Conservation (phyloP, 37 sponge, comb jelly and placozoan species). For the Chondrosia reniformis region DNA sequence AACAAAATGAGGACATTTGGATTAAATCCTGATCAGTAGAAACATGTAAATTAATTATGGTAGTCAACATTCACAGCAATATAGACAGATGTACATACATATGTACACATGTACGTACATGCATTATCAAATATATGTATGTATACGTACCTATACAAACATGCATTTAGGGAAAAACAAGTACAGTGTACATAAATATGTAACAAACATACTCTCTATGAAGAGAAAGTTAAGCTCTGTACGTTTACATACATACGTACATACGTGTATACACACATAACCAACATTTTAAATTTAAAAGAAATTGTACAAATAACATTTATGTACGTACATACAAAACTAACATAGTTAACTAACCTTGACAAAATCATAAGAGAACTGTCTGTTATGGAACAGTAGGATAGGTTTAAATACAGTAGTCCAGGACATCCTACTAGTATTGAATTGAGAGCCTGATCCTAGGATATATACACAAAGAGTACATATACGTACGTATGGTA, state of each 20-base stretch:
- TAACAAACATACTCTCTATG: neutral
- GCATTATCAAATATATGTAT: neutral
- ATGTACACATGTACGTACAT: neutral
- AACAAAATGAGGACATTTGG: too few species aligned
- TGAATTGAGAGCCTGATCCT: constrained; percentile 68
- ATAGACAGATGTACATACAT: neutral
- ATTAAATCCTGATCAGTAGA: too few species aligned
- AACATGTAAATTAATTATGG: too few species aligned
- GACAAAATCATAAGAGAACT: constrained; percentile 68
- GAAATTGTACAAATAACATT: too few species aligned
- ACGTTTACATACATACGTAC: neutral
- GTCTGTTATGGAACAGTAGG: constrained; percentile 80
- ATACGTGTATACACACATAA: neutral
- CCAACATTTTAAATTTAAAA: too few species aligned
- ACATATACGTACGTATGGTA: neutral
- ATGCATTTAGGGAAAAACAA: neutral
- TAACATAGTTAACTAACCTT: too few species aligned
- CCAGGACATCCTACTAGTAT: constrained; percentile 75
- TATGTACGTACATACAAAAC: neutral
- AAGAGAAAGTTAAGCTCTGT: neutral
- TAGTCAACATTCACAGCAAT: neutral
- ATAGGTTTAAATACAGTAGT: constrained; percentile 90
- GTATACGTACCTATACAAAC: neutral
- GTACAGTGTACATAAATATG: neutral
- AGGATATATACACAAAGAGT: neutral